These are phyloP conservation scores for Pterostichus madidus DNA, from an alignment of 2,888 invertebrate genomes.

Conservation along the genomic window DNA sequence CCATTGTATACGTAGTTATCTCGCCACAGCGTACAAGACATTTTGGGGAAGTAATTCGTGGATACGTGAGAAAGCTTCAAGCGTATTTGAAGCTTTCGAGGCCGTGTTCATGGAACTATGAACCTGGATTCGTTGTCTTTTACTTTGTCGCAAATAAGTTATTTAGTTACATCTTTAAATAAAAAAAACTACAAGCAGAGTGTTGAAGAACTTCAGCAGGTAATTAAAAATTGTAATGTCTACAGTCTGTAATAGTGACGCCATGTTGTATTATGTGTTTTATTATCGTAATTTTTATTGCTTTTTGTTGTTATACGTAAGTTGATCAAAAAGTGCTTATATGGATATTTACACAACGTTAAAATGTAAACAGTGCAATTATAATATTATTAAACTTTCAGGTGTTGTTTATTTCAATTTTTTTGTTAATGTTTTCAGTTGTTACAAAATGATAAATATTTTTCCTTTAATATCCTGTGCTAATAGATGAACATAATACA, in stretches of 20 bases:
- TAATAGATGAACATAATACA: no score
- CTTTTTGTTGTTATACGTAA: slow-evolving; percentile 51
- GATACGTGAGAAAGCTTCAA: slow-evolving; percentile 94
- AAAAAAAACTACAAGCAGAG: slow-evolving; percentile 97
- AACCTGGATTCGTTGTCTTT: slow-evolving; percentile 99
- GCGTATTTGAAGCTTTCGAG: slow-evolving; percentile 96
- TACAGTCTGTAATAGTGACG: slow-evolving; percentile 52
- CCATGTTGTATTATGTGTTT: slow-evolving; percentile 66
- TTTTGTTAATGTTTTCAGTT: not conserved
- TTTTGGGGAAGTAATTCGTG: slow-evolving; percentile 82
- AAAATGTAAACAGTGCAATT: not conserved
- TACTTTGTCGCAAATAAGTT: slow-evolving; percentile 99
- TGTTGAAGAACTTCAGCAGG: slow-evolving; percentile 93
- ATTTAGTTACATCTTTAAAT: slow-evolving; percentile 96
- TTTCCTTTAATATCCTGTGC: not conserved
- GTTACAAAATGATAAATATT: not conserved
- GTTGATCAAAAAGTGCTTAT: not conserved
- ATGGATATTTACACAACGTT: slow-evolving; percentile 7
- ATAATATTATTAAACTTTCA: not conserved
- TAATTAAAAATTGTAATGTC: slow-evolving; percentile 79
- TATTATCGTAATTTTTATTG: slow-evolving; percentile 69
- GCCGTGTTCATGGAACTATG: slow-evolving; percentile 94
- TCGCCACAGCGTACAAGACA: slow-evolving; percentile 76
- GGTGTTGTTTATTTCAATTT: slow-evolving; percentile 20
- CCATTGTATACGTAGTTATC: slow-evolving; percentile 76